These are phyloP conservation scores for Adoxophyes honmai DNA, from an alignment of 1,140 invertebrate genomes.

Conservation along the genomic window DNA sequence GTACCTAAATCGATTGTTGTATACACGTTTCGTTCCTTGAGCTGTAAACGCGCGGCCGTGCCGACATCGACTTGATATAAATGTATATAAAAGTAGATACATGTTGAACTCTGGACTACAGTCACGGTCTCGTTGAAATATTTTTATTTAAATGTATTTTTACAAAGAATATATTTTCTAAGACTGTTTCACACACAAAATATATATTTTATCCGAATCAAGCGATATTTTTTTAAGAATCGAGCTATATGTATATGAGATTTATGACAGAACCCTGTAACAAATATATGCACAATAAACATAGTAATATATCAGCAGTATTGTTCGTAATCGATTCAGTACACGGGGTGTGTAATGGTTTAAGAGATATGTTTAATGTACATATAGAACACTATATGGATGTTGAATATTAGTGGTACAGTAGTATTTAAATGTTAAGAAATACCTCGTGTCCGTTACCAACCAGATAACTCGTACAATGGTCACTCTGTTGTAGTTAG, in stretches of 20 bases:
- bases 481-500: background rate
- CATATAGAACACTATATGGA: slow-evolving; percentile 19
- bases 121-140: slow-evolving; percentile 1
- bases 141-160: slow-evolving; percentile 32
- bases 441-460: slow-evolving; percentile 69
- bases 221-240: background rate
- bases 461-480: slow-evolving; percentile 15
- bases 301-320: slow-evolving; percentile 23
- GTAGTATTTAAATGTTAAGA: slow-evolving; percentile 39
- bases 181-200: slow-evolving; percentile 28
- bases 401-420: slow-evolving; percentile 43
- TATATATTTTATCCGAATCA: slow-evolving; percentile 1
- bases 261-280: background rate
- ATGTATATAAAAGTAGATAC: too few relatives aligned
- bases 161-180: slow-evolving; percentile 26
- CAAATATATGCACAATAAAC: slow-evolving; percentile 16
- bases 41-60: background rate
- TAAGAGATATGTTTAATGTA: slow-evolving; percentile 17
- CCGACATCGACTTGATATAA: too few relatives aligned
- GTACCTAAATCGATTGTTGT: too few relatives aligned
- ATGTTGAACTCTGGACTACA: background rate
- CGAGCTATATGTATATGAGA: background rate
- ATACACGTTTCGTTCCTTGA: too few relatives aligned
- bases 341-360: background rate
- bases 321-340: slow-evolving; percentile 14